Evolutionary conservation across 2,113 vertebrate species (phyloP), one percentile per base, ranked within the genome.

Genomic region (Thalassoma bifasciatum): DNA sequence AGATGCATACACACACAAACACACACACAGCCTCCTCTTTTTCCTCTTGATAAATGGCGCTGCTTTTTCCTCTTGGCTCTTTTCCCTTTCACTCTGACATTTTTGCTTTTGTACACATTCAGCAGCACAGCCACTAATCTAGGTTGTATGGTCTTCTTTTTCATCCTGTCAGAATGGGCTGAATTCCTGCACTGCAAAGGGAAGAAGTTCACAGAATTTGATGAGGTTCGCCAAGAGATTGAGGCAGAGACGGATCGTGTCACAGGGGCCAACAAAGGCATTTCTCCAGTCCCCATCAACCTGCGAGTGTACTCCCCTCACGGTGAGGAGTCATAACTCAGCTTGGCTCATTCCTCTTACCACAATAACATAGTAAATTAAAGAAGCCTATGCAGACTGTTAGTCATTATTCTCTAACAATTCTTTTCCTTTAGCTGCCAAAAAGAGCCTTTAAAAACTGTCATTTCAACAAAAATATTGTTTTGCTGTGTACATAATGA

Each of bases 111-210:
- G 49, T 22, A 10, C 77, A 63, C 37, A 59, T 17, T 19, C 36
- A 79, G 49, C 44, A 40, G 49, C 44, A 40, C 26, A 66, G 24
- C 37, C 57, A 38, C 70, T 87, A 73, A 87, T 79, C 77, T 62
- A 38, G 23, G 1, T 19, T 37, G 23, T 34, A 10, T 42, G 8
- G 51, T 72, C 17, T 58, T 21, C 13, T 12, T 76, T 69, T 64
- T 17, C 50, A 10, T 66, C 47, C 62, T 37, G 44, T 23, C 87
- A 98, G 97, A 98, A 77, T 97, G 96, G 93, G 97, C 94, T n/a
- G 96, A 98, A 81, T 98, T 98, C 86, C 95, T 98, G 11, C 97
- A 98, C 88, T 96, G 95, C 93, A 98, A 98, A 94, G 97, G 96
- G 46, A 97, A 93, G 86, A 97, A 96, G 64, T 97, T 97, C 78